Base-by-base conservation (phyloP, 2,888 invertebrate species). In the Andricus quercusramuli region DNA sequence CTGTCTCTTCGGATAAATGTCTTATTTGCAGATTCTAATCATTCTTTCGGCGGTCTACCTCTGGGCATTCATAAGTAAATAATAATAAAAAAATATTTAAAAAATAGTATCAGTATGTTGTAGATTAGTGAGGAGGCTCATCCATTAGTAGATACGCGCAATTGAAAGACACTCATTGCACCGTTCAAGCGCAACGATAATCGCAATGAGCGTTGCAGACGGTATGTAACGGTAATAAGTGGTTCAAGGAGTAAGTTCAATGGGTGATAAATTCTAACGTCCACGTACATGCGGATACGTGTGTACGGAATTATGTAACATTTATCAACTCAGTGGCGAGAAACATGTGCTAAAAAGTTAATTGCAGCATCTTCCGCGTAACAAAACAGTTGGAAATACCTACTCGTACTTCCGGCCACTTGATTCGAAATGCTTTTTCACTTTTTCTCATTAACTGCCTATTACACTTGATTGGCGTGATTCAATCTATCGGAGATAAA, bases 241-340 rank as follows among this genome's bases (percentile, higher is more conserved):
- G 74, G 74, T 32, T 74, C 70, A 70, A 56, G 70, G 70, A 70
- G 70, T 70, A 51, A 70, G 32, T 70, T 70, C 74, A 74, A 56
- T 74, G 74, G 32, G 74, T 74, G 74, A 56, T 74, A 74, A 74
- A 74, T 74, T 74, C 74, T 74, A n/a, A 56, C n/a, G 62, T 15
- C 1, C 41, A 47, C 41, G 56, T 74, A 56, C 51, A 56, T 15
- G 13, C 41, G 29, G 22, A 74, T 74, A 56, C 51, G 32, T n/a
- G 13, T 56, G 44, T 51, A 32, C 32, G 25, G 5, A 32, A 74
- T 74, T 74, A 56, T 56, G 32, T 74, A 32, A 74, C n/a, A 74
- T 74, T 74, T 56, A 74, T 74, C 51, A 51, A 51, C 56, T 32
- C 13, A n/a, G 56, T 20, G 70, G n/a, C 8, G 51, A 74, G 51